A percentile compares a stretch with the other conserved stretches of the same genome.
phyloP scores from a whole-genome alignment of 2,797 vertebrate species.

The Tadarida brasiliensis region DNA sequence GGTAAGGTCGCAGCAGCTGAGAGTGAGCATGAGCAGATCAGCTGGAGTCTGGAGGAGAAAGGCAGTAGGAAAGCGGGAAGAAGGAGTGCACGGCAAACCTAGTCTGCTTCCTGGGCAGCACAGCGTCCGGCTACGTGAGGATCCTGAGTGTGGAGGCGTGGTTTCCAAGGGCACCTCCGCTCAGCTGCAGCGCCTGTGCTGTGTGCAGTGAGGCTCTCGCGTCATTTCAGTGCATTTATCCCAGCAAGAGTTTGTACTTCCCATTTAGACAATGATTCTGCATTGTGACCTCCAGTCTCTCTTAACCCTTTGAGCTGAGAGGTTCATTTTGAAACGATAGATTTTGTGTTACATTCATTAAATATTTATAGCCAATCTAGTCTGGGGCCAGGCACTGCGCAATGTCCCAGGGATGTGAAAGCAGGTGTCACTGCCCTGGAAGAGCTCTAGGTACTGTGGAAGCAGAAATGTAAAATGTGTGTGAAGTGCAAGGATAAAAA shows the following conservation, averaged over 20 bases:
- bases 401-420: not conserved
- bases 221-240: not conserved
- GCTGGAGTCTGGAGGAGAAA: not conserved
- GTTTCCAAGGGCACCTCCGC: not conserved
- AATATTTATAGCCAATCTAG: not conserved
- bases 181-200: fast-evolving
- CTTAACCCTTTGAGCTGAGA: slow-evolving; percentile 13
- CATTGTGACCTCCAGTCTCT: not conserved
- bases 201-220: no score
- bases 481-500: not conserved
- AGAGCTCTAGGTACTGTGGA: not conserved
- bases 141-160: no score
- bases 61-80: not conserved
- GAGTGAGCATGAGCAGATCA: not conserved
- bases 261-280: not conserved
- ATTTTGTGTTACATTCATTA: not conserved
- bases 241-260: not conserved
- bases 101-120: not conserved
- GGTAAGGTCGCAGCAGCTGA: not conserved
- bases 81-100: not conserved
- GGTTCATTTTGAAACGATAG: slow-evolving; percentile 22
- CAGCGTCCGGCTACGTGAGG: not conserved
- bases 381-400: not conserved
- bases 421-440: not conserved
- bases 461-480: not conserved